Conservation (phyloP, 2,888 invertebrate genomes). For the Drosophila pseudotalamancana region DNA sequence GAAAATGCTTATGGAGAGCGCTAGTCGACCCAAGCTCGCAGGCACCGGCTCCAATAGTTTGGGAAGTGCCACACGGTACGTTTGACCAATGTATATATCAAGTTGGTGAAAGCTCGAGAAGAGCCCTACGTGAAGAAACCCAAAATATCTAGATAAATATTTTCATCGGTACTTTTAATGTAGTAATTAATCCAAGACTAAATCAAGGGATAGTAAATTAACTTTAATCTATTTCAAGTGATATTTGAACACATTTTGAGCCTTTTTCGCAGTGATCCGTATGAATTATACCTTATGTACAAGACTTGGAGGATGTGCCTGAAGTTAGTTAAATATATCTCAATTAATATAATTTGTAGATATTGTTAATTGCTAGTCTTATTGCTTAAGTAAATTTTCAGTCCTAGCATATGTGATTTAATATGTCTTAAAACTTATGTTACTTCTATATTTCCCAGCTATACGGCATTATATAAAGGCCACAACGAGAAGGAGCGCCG, state of each 20-base stretch:
- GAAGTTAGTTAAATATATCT: slow-evolving; percentile 70
- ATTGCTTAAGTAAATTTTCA: slow-evolving; percentile 65
- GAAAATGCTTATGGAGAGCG: slow-evolving; percentile 85
- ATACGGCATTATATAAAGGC: slow-evolving; percentile 81
- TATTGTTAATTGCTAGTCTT: slow-evolving; percentile 30
- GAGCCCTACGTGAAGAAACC: neutral
- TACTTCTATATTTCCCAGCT: slow-evolving; percentile 53
- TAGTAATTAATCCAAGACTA: neutral
- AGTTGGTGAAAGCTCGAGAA: neutral
- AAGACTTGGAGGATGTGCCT: slow-evolving; percentile 79
- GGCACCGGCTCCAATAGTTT: slow-evolving; percentile 85
- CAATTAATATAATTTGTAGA: neutral
- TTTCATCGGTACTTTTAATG: too few species aligned
- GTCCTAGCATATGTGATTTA: neutral
- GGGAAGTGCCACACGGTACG: slow-evolving; percentile 84
- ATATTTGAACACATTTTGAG: slow-evolving; percentile 21
- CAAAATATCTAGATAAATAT: neutral
- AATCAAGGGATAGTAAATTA: slow-evolving; percentile 35
- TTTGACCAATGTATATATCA: neutral
- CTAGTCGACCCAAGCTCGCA: slow-evolving; percentile 81
- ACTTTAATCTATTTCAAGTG: slow-evolving; percentile 36
- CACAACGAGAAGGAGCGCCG: slow-evolving; percentile 86
- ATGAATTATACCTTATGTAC: slow-evolving; percentile 79
- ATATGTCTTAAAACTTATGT: neutral
- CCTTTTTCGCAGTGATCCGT: slow-evolving; percentile 73